phyloP scores from a whole-genome alignment of 2,888 invertebrate genomes.

The Myopa tessellatipennis region DNA sequence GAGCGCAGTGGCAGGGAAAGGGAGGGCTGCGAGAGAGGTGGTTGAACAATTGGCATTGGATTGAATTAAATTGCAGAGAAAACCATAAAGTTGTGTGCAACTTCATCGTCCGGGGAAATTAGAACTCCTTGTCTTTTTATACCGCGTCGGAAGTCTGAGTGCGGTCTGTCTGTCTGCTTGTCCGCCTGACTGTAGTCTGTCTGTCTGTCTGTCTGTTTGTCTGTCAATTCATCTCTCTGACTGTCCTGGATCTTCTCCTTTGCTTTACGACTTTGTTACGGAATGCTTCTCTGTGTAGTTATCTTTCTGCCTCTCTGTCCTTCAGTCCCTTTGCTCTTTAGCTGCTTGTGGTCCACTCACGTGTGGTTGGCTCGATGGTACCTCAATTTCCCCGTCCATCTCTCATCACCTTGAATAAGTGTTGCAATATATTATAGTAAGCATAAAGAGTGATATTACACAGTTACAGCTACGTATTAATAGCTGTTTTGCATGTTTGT shows the following conservation, averaged over 20 bases:
- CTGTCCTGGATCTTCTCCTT: too few relatives aligned
- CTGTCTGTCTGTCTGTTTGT: neutral
- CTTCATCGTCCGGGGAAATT: slow-evolving; percentile 33
- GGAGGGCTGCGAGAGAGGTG: neutral
- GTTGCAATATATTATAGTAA: too few relatives aligned
- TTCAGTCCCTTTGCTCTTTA: neutral
- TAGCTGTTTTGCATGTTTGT: too few relatives aligned
- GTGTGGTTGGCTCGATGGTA: too few relatives aligned
- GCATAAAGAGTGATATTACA: too few relatives aligned
- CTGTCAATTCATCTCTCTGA: neutral
- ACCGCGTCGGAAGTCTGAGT: neutral
- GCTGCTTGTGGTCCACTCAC: neutral
- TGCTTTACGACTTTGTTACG: neutral
- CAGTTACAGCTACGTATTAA: too few relatives aligned
- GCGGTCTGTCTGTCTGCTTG: neutral
- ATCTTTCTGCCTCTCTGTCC: neutral
- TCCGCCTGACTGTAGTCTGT: too few relatives aligned
- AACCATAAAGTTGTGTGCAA: slow-evolving; percentile 29
- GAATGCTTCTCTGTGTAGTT: neutral
- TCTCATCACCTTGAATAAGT: too few relatives aligned
- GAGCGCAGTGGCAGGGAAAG: neutral
- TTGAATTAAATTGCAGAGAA: slow-evolving; percentile 11
- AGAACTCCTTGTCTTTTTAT: slow-evolving; percentile 23
- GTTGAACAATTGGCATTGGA: neutral
- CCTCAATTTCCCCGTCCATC: too few relatives aligned